Conservation (phyloP, 2,113 vertebrate species). For the Macrotus californicus region DNA sequence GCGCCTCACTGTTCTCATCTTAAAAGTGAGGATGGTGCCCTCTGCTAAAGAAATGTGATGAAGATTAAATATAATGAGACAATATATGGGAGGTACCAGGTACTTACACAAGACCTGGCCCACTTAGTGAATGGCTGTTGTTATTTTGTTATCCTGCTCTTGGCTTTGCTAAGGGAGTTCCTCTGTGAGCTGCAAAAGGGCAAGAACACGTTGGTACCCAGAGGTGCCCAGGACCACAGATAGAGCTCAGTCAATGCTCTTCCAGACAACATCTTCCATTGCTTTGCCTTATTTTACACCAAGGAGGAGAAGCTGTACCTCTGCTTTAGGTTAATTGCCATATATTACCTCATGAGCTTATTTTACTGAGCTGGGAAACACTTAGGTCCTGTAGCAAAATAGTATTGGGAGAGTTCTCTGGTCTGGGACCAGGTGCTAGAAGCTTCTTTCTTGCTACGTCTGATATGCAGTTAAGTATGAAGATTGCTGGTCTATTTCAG, state of each 20-base stretch:
- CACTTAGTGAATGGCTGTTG: background rate
- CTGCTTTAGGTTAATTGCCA: background rate
- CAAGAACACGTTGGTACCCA: background rate
- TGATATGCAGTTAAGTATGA: background rate
- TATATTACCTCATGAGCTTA: background rate
- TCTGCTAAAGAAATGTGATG: no score
- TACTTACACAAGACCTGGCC: background rate
- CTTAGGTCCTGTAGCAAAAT: background rate
- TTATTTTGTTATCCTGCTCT: background rate
- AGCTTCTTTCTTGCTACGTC: background rate
- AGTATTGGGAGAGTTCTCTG: background rate
- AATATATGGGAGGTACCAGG: background rate
- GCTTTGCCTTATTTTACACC: background rate
- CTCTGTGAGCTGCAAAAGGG: background rate
- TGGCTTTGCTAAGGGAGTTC: background rate
- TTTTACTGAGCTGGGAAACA: background rate
- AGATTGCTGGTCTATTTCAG: background rate
- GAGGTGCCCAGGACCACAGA: background rate
- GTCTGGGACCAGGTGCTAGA: background rate
- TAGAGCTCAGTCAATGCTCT: background rate
- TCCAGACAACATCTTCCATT: background rate
- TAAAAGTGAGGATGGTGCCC: background rate
- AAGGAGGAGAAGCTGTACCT: background rate
- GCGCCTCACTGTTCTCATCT: background rate
- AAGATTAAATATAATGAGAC: background rate